Evolutionary conservation across 2,113 vertebrate genomes (phyloP).

Genomic region (Lasiurus borealis): DNA sequence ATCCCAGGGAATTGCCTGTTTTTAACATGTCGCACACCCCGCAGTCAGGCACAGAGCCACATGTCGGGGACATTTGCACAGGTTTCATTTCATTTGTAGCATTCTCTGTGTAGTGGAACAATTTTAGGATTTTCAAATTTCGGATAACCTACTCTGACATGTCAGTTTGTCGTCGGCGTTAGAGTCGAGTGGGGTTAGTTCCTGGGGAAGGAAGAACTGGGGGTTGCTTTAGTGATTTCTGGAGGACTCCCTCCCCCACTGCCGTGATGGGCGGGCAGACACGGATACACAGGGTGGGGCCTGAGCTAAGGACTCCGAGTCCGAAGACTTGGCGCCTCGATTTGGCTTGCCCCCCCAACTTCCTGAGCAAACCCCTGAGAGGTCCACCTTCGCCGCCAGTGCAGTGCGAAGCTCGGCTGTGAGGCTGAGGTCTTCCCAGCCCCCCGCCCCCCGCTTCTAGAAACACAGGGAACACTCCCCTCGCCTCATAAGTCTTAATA

Average conservation of each 20-base stretch:
- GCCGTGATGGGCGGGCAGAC: background rate
- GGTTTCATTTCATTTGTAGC: conserved; percentile 22
- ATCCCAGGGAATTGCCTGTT: background rate
- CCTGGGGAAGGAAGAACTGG: background rate
- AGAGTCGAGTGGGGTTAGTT: background rate
- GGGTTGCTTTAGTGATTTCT: background rate
- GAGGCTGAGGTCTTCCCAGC: background rate
- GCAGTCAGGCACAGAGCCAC: background rate
- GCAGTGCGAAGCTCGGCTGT: background rate
- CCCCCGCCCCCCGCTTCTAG: background rate
- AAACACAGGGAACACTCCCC: background rate
- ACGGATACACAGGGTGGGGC: background rate
- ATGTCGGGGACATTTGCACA: background rate
- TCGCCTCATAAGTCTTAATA: background rate
- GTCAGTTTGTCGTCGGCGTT: background rate
- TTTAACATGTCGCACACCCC: background rate
- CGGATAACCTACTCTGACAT: background rate
- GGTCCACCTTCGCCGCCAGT: background rate
- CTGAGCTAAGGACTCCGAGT: background rate
- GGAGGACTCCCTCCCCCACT: background rate
- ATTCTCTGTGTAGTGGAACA: background rate
- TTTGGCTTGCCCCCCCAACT: background rate
- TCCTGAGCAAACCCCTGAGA: background rate
- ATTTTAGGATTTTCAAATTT: conserved; percentile 20
- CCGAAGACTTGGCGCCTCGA: background rate